These are phyloP conservation scores for Triplophysa yarkandensis DNA, from an alignment of 2,797 vertebrate genomes.

Conservation along the genomic window DNA sequence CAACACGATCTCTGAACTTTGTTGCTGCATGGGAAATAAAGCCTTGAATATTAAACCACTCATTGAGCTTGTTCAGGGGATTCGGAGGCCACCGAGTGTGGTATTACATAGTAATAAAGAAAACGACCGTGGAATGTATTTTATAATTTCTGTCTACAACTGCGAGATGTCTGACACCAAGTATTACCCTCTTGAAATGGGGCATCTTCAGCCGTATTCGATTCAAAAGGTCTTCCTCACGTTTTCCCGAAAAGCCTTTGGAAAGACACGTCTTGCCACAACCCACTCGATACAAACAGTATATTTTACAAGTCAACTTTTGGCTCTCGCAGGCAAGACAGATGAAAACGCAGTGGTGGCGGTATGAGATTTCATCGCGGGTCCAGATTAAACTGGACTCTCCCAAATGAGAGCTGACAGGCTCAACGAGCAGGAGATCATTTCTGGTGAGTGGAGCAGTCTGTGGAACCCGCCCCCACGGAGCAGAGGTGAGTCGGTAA, in stretches of 20 bases:
- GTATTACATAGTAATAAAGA: neutral
- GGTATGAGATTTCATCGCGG: conserved; percentile 54
- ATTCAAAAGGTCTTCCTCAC: neutral
- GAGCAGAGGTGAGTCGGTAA: conserved; percentile 65
- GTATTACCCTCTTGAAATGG: neutral
- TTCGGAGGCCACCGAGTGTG: neutral
- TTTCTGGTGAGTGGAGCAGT: conserved; percentile 56
- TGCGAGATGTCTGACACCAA: neutral
- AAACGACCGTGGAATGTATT: neutral
- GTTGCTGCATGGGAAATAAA: neutral
- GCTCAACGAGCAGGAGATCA: conserved; percentile 58
- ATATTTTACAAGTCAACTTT: conserved; percentile 55
- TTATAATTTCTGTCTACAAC: neutral
- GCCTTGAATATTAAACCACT: conserved; percentile 22
- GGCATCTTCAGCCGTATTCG: conserved; percentile 1
- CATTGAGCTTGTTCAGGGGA: neutral
- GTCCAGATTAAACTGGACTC: conserved; percentile 59
- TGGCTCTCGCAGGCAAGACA: conserved; percentile 45
- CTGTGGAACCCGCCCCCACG: conserved; percentile 51
- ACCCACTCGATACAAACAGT: conserved; percentile 27
- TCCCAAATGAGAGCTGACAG: conserved; percentile 64
- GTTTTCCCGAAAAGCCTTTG: neutral
- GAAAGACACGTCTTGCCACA: neutral
- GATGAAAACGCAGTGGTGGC: conserved; percentile 47
- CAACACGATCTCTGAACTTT: conserved; percentile 20